phyloP scores from a whole-genome alignment of 2,888 invertebrate genomes.

The Sicus ferrugineus region DNA sequence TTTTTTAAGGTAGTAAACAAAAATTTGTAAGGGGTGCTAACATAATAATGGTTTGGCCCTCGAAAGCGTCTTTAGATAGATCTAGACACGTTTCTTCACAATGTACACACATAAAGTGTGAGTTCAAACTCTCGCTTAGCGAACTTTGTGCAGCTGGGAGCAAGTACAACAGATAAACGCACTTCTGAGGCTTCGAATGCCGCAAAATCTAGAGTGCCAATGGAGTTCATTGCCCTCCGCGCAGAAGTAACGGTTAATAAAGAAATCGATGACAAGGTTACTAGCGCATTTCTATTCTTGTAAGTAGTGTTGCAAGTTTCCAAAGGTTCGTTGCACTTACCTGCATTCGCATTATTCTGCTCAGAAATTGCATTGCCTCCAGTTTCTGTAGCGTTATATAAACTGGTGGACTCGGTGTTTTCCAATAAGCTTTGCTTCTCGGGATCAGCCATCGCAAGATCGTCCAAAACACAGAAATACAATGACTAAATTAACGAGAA shows the following conservation, averaged over 20 bases:
- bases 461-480: background rate
- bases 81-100: no score
- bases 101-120: no score
- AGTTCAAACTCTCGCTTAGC: no score
- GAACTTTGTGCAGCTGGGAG: no score
- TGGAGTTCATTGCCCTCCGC: slow-evolving; percentile 25
- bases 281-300: background rate
- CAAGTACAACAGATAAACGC: slow-evolving; percentile 42
- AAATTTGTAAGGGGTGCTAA: no score
- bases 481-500: no score
- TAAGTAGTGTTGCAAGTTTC: background rate
- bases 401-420: slow-evolving; percentile 52
- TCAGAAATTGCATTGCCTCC: slow-evolving; percentile 32
- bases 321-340: slow-evolving; percentile 1
- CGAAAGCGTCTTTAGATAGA: no score
- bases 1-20: no score
- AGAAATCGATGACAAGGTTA: background rate
- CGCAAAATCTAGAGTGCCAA: slow-evolving; percentile 4
- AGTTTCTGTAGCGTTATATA: slow-evolving; percentile 49
- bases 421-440: slow-evolving; percentile 61
- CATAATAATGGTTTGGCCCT: no score
- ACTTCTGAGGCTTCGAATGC: slow-evolving; percentile 56
- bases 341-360: background rate
- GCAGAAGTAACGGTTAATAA: background rate
- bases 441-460: slow-evolving; percentile 56